Conservation (phyloP, 1,140 invertebrate species). For the Ips nitidus region DNA sequence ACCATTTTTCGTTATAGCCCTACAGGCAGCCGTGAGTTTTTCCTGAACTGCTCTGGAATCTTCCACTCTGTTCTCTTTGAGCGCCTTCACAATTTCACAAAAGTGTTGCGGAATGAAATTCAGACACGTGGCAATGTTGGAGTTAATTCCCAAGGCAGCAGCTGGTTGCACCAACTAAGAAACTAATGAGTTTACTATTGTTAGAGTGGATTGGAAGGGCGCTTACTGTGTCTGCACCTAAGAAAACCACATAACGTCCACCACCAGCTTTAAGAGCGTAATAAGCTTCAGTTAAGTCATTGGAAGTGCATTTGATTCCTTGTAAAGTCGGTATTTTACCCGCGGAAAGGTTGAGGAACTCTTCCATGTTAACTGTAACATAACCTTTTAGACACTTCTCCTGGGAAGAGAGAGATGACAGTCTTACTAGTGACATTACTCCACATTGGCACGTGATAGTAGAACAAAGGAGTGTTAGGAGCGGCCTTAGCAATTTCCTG, state of each 20-base stretch:
- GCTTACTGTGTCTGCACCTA: slow-evolving; percentile 62
- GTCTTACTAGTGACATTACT: slow-evolving; percentile 69
- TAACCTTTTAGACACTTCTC: background rate
- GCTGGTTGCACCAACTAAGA: slow-evolving; percentile 63
- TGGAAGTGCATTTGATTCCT: slow-evolving; percentile 74
- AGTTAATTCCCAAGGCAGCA: slow-evolving; percentile 65
- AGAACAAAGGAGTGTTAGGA: slow-evolving; percentile 74
- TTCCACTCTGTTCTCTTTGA: slow-evolving; percentile 48
- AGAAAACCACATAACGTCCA: slow-evolving; percentile 61
- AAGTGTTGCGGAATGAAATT: slow-evolving; percentile 61
- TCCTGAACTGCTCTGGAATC: slow-evolving; percentile 54
- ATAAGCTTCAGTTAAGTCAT: slow-evolving; percentile 64
- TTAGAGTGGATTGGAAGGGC: background rate
- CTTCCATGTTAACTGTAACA: slow-evolving; percentile 69
- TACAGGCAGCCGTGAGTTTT: slow-evolving; percentile 51
- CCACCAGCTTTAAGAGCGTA: slow-evolving; percentile 59
- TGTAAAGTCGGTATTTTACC: slow-evolving; percentile 68
- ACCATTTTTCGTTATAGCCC: slow-evolving; percentile 57
- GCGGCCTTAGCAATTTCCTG: slow-evolving; percentile 67
- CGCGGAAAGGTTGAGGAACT: slow-evolving; percentile 64
- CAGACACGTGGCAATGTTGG: slow-evolving; percentile 64
- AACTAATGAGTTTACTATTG: slow-evolving; percentile 13
- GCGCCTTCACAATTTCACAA: slow-evolving; percentile 51
- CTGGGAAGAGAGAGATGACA: too few species aligned
- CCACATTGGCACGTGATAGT: slow-evolving; percentile 77